Percentiles rank a stretch among this genome's conserved stretches.
phyloP scores from a whole-genome alignment of 2,888 invertebrate genomes.

The Catocala nupta region DNA sequence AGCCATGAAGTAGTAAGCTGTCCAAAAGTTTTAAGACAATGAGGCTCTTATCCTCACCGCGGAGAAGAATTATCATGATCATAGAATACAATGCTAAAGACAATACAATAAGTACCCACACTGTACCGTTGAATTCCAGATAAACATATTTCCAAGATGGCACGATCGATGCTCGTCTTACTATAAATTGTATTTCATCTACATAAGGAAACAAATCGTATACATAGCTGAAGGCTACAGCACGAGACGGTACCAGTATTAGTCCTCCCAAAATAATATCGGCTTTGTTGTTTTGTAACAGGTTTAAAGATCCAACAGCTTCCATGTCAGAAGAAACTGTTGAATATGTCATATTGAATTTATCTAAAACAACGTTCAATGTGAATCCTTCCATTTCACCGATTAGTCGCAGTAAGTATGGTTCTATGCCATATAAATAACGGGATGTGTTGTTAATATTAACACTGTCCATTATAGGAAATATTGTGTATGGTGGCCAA shows the following conservation, averaged over 20 bases:
- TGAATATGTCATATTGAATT: constrained; percentile 47
- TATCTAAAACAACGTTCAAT: constrained; percentile 53
- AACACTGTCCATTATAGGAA: neutral
- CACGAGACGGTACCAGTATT: constrained; percentile 31
- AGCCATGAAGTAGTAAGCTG: constrained; percentile 30
- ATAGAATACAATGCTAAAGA: constrained; percentile 22
- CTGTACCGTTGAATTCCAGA: constrained; percentile 31
- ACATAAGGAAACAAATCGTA: constrained; percentile 32
- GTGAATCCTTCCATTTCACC: constrained; percentile 60
- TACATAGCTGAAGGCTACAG: constrained; percentile 30
- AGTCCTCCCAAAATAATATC: constrained; percentile 38
- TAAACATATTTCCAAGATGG: constrained; percentile 47
- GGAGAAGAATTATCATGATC: constrained; percentile 26
- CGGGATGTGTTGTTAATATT: constrained; percentile 14
- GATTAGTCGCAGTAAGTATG: constrained; percentile 57
- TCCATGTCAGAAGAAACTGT: constrained; percentile 51
- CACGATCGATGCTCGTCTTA: constrained; percentile 21
- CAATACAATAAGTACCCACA: constrained; percentile 34
- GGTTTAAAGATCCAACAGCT: constrained; percentile 21
- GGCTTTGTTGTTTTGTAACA: constrained; percentile 33
- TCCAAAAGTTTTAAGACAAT: constrained; percentile 29
- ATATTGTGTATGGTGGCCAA: constrained; percentile 60
- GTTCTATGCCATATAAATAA: constrained; percentile 50
- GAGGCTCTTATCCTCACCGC: constrained; percentile 27
- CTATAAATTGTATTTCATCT: constrained; percentile 40